phyloP scores from a whole-genome alignment of 1,140 invertebrate genomes.

The Contarinia nasturtii region DNA sequence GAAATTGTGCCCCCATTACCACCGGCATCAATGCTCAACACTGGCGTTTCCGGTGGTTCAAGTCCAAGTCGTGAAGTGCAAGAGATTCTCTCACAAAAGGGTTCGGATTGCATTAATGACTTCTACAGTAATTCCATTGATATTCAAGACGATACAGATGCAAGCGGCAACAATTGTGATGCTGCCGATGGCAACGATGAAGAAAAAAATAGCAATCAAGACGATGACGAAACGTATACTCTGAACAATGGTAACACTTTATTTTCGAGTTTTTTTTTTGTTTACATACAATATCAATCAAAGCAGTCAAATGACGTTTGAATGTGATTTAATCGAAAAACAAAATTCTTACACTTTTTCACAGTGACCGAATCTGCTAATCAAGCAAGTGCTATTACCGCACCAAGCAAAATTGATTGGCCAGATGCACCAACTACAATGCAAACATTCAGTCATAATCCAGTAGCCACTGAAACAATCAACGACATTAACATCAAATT shows the following conservation, averaged over 20 bases:
- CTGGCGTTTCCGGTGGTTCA: constrained; percentile 43
- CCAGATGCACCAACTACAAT: constrained; percentile 14
- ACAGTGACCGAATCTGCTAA: not conserved
- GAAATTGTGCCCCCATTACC: constrained; percentile 5
- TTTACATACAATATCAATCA: too few species aligned
- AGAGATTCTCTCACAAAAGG: constrained; percentile 47
- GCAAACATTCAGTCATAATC: constrained; percentile 7
- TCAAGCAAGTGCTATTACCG: not conserved
- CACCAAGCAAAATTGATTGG: constrained; percentile 11
- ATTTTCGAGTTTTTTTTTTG: too few species aligned
- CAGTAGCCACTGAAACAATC: constrained; percentile 4
- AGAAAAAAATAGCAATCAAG: too few species aligned
- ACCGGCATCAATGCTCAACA: constrained; percentile 5
- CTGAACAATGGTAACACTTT: too few species aligned
- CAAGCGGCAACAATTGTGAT: not conserved
- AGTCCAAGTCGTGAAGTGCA: constrained; percentile 73
- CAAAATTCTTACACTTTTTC: too few species aligned
- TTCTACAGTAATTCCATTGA: constrained; percentile 4
- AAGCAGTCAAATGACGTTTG: too few species aligned
- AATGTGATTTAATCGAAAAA: too few species aligned
- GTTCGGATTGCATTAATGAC: constrained; percentile 12
- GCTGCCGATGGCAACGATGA: too few species aligned
- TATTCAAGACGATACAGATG: constrained; percentile 14
- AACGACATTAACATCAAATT: constrained; percentile 13
- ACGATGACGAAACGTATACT: too few species aligned